Evolutionary conservation across 2,113 vertebrate genomes (phyloP).

Genomic region (Psilopogon haemacephalus): DNA sequence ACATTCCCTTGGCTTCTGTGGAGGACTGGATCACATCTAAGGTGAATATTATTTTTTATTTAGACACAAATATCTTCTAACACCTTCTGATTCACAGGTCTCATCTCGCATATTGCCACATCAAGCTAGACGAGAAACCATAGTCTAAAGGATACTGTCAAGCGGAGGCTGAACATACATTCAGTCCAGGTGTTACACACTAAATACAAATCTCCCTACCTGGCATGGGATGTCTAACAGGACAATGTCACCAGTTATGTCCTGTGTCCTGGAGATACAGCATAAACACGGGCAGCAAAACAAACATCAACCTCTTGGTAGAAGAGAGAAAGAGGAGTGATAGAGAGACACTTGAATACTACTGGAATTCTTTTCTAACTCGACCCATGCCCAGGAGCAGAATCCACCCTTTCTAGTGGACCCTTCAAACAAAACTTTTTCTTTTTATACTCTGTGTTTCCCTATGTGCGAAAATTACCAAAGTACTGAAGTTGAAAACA

Average conservation of each 20-base stretch:
- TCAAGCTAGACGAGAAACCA: not conserved
- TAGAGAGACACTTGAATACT: not conserved
- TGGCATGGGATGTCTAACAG: not conserved
- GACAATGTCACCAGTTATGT: not conserved
- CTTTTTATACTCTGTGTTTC: not conserved
- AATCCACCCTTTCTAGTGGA: not conserved
- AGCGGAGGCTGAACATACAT: not conserved
- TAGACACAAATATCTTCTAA: conserved; percentile 31
- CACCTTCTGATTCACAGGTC: conserved; percentile 7
- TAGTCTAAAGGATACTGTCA: conserved; percentile 22
- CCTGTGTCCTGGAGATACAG: not conserved
- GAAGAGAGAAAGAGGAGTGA: not conserved
- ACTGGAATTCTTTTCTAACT: not conserved
- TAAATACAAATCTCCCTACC: conserved; percentile 9
- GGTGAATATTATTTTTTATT: conserved; percentile 38
- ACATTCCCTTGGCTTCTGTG: conserved; percentile 36
- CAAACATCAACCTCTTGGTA: not conserved
- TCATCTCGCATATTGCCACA: not conserved
- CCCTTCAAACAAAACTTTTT: not conserved
- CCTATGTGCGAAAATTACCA: not conserved
- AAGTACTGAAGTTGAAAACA: not conserved
- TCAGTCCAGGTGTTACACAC: not conserved
- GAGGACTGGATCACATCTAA: conserved; percentile 31
- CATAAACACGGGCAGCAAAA: not conserved
- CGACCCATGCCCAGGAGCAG: not conserved